Conservation (phyloP, 92 coral and sea anemone species). For the Phenganax marumi region DNA sequence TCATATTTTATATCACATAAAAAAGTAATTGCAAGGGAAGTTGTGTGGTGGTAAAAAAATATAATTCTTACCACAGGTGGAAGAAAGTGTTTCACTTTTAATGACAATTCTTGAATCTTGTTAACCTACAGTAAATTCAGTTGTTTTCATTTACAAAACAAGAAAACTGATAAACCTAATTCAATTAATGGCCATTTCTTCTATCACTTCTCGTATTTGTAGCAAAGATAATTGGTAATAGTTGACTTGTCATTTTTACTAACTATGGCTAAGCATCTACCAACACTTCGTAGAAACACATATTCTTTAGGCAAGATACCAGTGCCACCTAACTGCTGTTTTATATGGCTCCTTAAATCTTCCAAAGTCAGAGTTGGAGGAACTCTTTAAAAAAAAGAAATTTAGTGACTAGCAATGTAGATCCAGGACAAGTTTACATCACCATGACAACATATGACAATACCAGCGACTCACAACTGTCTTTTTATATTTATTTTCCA, state of each 20-base stretch:
- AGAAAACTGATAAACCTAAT: too few species aligned
- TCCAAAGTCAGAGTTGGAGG: slow-evolving; percentile 67
- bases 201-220: too few species aligned
- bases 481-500: neutral
- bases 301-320: slow-evolving; percentile 88
- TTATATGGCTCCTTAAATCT: slow-evolving; percentile 75
- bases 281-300: slow-evolving; percentile 89
- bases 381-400: slow-evolving; percentile 58
- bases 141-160: neutral
- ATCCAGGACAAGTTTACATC: neutral
- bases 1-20: neutral
- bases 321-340: slow-evolving; percentile 80
- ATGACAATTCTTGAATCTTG: slow-evolving; percentile 76
- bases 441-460: slow-evolving; percentile 21
- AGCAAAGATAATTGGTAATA: neutral
- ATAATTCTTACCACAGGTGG: slow-evolving; percentile 81
- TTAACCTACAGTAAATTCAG: slow-evolving; percentile 60
- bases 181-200: too few species aligned
- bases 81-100: slow-evolving; percentile 80
- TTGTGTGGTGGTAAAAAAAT: neutral
- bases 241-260: too few species aligned
- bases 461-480: neutral
- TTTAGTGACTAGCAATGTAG: neutral
- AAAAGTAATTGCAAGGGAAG: neutral
- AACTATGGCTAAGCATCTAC: slow-evolving; percentile 98